A percentile compares a stretch with the other conserved stretches of the same genome.
Evolutionary conservation across 2,797 vertebrate species (phyloP).

Genomic region (Sebastes goodei): DNA sequence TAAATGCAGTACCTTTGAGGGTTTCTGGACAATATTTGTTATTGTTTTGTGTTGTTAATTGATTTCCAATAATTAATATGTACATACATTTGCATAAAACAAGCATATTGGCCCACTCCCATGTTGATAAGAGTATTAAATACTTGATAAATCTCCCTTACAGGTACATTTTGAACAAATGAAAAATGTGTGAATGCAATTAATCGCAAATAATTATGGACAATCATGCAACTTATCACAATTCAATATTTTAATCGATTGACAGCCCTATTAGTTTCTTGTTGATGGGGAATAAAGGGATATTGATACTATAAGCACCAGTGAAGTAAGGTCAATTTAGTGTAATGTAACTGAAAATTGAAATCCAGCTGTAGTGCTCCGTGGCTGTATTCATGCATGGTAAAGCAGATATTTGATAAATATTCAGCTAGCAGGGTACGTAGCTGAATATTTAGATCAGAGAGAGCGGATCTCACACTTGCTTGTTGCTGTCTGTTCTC

Average conservation of each 20-base stretch:
- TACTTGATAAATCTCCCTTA: too few species aligned
- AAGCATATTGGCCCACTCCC: too few species aligned
- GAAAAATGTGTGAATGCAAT: not conserved
- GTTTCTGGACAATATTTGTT: too few species aligned
- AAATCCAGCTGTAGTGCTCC: not conserved
- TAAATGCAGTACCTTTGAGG: too few species aligned
- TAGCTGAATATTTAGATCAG: slow-evolving; percentile 52
- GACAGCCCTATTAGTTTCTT: not conserved
- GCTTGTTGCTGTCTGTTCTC: slow-evolving; percentile 53
- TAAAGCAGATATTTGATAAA: slow-evolving; percentile 39
- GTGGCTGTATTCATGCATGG: slow-evolving; percentile 5
- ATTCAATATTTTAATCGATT: not conserved
- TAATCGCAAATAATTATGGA: too few species aligned
- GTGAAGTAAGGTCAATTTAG: not conserved
- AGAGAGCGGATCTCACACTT: slow-evolving; percentile 22
- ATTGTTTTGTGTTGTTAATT: too few species aligned
- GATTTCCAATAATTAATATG: too few species aligned
- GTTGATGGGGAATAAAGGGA: not conserved
- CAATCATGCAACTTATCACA: too few species aligned
- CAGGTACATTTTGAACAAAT: not conserved
- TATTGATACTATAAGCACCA: not conserved
- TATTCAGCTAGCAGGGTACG: slow-evolving; percentile 37
- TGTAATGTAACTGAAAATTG: not conserved
- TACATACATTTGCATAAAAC: too few species aligned
- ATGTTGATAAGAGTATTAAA: too few species aligned